Evolutionary conservation across 2,888 invertebrate species (phyloP), one percentile per base, ranked within the genome.

Genomic region (Aelia acuminata): DNA sequence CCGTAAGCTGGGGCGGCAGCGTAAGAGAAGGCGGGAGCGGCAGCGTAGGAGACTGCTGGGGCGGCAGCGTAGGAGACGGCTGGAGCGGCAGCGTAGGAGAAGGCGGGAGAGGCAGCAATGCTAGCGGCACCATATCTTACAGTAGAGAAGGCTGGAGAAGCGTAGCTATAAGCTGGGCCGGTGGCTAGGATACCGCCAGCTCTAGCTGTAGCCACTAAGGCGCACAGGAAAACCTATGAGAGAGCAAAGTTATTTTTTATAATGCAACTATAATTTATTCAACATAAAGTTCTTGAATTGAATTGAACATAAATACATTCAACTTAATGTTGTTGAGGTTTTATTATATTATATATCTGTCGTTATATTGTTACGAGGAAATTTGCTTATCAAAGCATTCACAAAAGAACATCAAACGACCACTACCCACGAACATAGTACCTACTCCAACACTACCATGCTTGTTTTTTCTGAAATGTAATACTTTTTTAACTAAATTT

Each of bases 61-160:
- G 94, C 95, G 91, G 95, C 94, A 15, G 57, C 11, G 92, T 95
- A 95, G 90, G 94, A 95, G 90, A 94, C 94, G 90, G 95, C 95
- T 35, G 89, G 63, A 1, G 57, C 57, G 15, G 89, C 88, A 86
- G 86, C 84, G 31, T 63, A 86, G 53, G 39, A 35, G 63, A 31
- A 1, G 53, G 85, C 80, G 85, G 91, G 91, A 31, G 90, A 50
- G 20, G 91, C 90, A 89, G 91, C 91, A n/a, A 91, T 89, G 89
- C 91, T 63, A 18, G 91, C 91, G 89, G 91, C 91, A 88, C 91
- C 91, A 49, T 90, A 89, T 48, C 91, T 91, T 84, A 90, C 50
- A 20, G 31, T 20, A 18, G 63, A 70, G 35, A 70, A 70, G n/a
- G 80, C 80, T 80, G 80, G 80, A 20, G 80, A 43, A 47, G 80